Evolutionary conservation across 2,888 invertebrate genomes (phyloP).

Genomic region (Artemia sp.): DNA sequence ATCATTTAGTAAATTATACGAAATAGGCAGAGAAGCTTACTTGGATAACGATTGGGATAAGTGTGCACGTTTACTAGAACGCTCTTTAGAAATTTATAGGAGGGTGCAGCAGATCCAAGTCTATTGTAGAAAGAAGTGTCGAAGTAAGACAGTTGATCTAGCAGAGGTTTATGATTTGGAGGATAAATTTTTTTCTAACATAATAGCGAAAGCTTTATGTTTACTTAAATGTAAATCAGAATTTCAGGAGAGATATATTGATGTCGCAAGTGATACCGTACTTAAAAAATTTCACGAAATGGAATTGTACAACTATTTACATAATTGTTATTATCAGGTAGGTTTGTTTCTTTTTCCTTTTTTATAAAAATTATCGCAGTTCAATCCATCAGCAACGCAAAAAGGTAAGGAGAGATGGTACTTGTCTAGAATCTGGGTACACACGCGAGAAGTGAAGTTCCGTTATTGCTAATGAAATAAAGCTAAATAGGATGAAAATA

Average conservation of each 20-base stretch:
- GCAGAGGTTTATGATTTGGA: slow-evolving; percentile 3
- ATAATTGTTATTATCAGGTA: slow-evolving; percentile 11
- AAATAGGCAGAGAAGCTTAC: not conserved
- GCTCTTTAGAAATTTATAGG: not conserved
- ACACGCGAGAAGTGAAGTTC: no score
- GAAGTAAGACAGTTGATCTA: not conserved
- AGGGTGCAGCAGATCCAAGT: not conserved
- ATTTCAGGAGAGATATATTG: not conserved
- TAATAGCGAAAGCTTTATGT: not conserved
- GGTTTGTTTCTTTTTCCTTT: not conserved
- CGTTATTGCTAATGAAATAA: no score
- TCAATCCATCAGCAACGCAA: no score
- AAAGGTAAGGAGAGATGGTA: no score
- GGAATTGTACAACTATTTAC: not conserved
- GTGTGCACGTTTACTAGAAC: slow-evolving; percentile 2
- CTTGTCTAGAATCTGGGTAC: no score
- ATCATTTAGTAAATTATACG: not conserved
- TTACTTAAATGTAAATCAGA: not conserved
- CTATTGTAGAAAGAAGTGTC: not conserved
- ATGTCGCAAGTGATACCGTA: not conserved
- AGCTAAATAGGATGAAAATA: no score
- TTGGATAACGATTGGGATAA: slow-evolving; percentile 1
- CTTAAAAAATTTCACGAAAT: slow-evolving; percentile 1
- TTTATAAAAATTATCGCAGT: no score
- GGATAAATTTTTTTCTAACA: not conserved